phyloP scores from a whole-genome alignment of 2,797 vertebrate genomes.

The Gambelia wislizenii region DNA sequence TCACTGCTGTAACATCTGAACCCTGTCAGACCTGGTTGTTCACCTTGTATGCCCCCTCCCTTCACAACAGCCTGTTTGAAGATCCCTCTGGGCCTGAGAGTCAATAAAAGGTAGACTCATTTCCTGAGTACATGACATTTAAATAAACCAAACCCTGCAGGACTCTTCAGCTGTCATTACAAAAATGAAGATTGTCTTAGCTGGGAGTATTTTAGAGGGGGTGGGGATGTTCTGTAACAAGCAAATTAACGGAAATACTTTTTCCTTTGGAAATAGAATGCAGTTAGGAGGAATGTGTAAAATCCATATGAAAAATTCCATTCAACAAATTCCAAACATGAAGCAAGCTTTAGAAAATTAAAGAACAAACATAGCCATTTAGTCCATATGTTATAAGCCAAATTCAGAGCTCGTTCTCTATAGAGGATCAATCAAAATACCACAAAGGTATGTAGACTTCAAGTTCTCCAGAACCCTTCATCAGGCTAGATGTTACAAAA shows the following conservation, averaged over 20 bases:
- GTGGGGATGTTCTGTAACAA: not conserved
- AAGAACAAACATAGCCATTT: too few relatives aligned
- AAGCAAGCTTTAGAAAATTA: not conserved
- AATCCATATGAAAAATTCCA: not conserved
- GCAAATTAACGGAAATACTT: not conserved
- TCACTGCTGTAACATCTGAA: not conserved
- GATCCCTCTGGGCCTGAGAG: not conserved
- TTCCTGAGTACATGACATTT: slow-evolving; percentile 16
- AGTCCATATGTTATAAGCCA: too few relatives aligned
- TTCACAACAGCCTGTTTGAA: not conserved
- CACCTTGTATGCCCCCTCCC: not conserved
- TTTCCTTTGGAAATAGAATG: not conserved
- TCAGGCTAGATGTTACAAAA: too few relatives aligned
- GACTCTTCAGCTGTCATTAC: slow-evolving; percentile 11
- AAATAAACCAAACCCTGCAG: not conserved
- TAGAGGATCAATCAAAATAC: too few relatives aligned
- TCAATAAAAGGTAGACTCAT: not conserved
- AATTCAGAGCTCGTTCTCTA: too few relatives aligned
- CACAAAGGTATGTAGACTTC: too few relatives aligned
- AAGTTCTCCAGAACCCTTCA: too few relatives aligned
- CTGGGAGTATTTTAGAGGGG: not conserved
- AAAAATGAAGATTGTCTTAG: slow-evolving; percentile 11
- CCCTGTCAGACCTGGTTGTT: not conserved
- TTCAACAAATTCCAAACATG: not conserved
- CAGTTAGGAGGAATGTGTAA: not conserved